Evolutionary conservation across 1,140 invertebrate genomes (phyloP).

Genomic region (Papilio glaucus): DNA sequence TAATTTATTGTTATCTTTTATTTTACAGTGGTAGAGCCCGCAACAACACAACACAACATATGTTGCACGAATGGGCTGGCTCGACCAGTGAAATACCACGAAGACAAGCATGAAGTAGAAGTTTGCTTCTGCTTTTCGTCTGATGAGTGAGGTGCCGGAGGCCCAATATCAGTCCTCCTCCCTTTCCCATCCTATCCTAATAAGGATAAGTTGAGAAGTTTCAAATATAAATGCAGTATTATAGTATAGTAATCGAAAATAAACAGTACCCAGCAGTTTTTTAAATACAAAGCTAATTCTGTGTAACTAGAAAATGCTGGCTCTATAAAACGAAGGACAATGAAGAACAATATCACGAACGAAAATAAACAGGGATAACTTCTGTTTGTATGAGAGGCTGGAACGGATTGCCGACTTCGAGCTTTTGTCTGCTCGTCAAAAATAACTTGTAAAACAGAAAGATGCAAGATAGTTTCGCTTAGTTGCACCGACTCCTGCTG

Average conservation of each 20-base stretch:
- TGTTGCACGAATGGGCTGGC: too few species aligned
- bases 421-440: conserved; percentile 56
- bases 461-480: background rate
- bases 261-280: background rate
- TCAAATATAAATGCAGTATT: background rate
- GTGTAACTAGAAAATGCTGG: background rate
- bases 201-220: too few species aligned
- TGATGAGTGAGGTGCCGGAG: too few species aligned
- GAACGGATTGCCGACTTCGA: conserved; percentile 47
- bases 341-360: conserved; percentile 62
- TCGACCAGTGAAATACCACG: too few species aligned
- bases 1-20: background rate
- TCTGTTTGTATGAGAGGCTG: conserved; percentile 45
- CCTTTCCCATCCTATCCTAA: too few species aligned
- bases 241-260: background rate
- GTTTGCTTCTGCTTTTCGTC: too few species aligned
- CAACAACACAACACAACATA: too few species aligned
- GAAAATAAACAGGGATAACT: conserved; percentile 61
- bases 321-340: conserved; percentile 60
- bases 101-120: too few species aligned
- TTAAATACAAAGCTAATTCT: background rate
- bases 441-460: conserved; percentile 45
- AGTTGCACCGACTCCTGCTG: background rate
- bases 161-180: too few species aligned
- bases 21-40: background rate